These are phyloP conservation scores for Coenonympha arcania DNA, from an alignment of 2,888 invertebrate species.

Conservation along the genomic window DNA sequence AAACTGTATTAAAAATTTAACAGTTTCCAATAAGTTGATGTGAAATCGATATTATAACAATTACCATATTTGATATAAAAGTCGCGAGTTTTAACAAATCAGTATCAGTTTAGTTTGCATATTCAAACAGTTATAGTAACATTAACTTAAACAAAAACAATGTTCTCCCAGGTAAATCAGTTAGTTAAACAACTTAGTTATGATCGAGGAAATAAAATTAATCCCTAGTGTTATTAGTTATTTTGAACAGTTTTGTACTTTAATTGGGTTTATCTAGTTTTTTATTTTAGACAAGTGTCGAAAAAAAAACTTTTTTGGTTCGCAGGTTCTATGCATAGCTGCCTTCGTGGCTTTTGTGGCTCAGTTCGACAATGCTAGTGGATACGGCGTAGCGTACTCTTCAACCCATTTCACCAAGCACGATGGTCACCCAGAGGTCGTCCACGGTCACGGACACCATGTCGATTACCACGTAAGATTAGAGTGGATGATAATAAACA, in stretches of 20 bases:
- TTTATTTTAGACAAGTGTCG: no score
- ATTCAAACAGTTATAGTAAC: not conserved
- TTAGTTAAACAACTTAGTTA: not conserved
- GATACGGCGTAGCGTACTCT: constrained; percentile 39
- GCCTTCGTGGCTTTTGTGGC: constrained; percentile 16
- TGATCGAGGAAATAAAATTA: not conserved
- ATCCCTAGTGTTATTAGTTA: not conserved
- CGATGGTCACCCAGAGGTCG: constrained; percentile 45
- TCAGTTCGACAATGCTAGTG: constrained; percentile 29
- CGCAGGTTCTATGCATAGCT: constrained; percentile 12
- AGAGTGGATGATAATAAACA: not conserved
- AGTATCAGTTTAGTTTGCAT: constrained; percentile 15
- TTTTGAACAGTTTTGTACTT: no score
- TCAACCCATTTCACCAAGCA: constrained; percentile 53
- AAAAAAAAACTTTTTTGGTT: not conserved
- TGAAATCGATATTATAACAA: constrained; percentile 13
- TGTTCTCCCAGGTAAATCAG: constrained; percentile 9
- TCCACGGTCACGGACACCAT: constrained; percentile 39
- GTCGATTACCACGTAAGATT: constrained; percentile 30
- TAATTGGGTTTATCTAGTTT: no score
- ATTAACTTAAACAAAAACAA: not conserved
- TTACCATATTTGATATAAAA: constrained; percentile 9
- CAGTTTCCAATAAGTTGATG: not conserved
- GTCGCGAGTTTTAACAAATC: not conserved
- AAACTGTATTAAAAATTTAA: constrained; percentile 2